Conservation (phyloP, 1,140 invertebrate genomes). For the Mizuhopecten yessoensis region DNA sequence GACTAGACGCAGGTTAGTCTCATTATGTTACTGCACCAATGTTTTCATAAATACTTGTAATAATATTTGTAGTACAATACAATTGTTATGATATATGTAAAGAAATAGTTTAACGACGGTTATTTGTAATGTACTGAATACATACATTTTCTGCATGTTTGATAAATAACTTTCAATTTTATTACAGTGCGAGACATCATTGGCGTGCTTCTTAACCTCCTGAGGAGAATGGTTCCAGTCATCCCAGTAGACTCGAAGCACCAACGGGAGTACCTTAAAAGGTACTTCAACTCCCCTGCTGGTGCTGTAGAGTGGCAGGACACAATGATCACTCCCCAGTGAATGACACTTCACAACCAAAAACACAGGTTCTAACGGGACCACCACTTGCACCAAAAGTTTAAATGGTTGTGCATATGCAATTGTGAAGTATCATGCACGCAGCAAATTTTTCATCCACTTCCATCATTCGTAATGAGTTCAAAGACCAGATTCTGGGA, state of each 20-base stretch:
- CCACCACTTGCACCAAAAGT: too few relatives aligned
- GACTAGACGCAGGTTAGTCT: slow-evolving; percentile 49
- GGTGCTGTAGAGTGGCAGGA: slow-evolving; percentile 63
- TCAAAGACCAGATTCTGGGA: too few relatives aligned
- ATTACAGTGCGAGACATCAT: slow-evolving; percentile 54
- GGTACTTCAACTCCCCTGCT: slow-evolving; percentile 56
- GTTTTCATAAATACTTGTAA: too few relatives aligned
- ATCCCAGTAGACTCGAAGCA: slow-evolving; percentile 47
- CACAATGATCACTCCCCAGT: slow-evolving; percentile 36
- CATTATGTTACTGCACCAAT: too few relatives aligned
- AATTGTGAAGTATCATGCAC: too few relatives aligned
- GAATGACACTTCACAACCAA: too few relatives aligned
- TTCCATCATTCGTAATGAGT: too few relatives aligned
- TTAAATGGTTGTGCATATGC: too few relatives aligned
- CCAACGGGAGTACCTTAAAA: slow-evolving; percentile 55
- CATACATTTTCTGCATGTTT: background rate
- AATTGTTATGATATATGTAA: background rate
- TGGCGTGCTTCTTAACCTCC: slow-evolving; percentile 56
- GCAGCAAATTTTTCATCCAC: too few relatives aligned
- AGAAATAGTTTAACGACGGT: too few relatives aligned
- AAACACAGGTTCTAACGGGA: too few relatives aligned
- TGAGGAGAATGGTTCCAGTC: slow-evolving; percentile 49
- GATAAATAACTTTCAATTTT: background rate
- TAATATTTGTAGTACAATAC: slow-evolving; percentile 9
- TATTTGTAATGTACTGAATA: too few relatives aligned